These are phyloP conservation scores for Caloenas nicobarica DNA, from an alignment of 2,113 vertebrate genomes.

Conservation along the genomic window DNA sequence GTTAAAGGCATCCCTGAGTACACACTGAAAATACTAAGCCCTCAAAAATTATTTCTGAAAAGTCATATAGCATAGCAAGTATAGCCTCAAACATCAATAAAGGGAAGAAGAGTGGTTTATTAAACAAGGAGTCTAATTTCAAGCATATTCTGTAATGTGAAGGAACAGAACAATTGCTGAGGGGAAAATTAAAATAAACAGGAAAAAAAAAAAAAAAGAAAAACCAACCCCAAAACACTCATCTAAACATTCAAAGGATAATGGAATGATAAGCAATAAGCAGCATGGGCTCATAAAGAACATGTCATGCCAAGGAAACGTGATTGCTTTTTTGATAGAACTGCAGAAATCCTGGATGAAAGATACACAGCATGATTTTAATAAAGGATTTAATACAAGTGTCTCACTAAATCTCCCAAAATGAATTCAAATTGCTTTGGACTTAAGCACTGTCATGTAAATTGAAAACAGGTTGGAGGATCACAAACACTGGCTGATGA, in stretches of 20 bases:
- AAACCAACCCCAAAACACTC: not conserved
- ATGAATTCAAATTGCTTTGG: slow-evolving; percentile 55
- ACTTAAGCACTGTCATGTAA: slow-evolving; percentile 6
- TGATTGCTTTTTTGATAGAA: slow-evolving; percentile 63
- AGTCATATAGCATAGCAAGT: not conserved
- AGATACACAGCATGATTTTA: slow-evolving; percentile 56
- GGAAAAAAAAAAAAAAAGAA: not conserved
- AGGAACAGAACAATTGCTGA: slow-evolving; percentile 16
- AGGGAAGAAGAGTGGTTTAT: not conserved
- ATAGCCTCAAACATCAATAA: slow-evolving; percentile 4
- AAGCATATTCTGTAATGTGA: not conserved
- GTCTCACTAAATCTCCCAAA: slow-evolving; percentile 54
- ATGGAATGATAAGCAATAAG: slow-evolving; percentile 24
- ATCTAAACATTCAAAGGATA: slow-evolving; percentile 18
- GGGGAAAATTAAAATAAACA: not conserved
- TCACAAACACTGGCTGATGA: slow-evolving; percentile 34
- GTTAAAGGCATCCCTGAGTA: not conserved
- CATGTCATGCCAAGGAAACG: not conserved
- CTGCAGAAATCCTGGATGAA: slow-evolving; percentile 48
- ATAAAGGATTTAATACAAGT: slow-evolving; percentile 58
- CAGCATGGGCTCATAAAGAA: slow-evolving; percentile 32
- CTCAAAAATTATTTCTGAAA: slow-evolving; percentile 1
- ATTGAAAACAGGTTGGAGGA: slow-evolving; percentile 48
- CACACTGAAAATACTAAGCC: not conserved
- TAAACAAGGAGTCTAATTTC: slow-evolving; percentile 19